These are phyloP conservation scores for Xyliphius kryptos DNA, from an alignment of 2,113 vertebrate genomes.

Conservation along the genomic window DNA sequence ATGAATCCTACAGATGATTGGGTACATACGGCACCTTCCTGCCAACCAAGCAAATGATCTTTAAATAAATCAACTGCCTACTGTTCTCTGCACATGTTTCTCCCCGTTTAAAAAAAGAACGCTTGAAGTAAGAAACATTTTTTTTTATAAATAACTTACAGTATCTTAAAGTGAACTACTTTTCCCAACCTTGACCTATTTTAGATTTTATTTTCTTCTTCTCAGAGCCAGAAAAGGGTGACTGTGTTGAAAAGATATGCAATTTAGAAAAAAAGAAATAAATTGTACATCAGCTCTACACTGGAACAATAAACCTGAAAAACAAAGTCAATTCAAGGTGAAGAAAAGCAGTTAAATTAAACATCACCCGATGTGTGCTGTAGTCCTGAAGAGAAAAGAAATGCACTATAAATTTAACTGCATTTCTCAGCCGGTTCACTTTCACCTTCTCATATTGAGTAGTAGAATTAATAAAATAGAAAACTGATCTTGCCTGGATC, in stretches of 20 bases:
- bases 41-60: constrained; percentile 13
- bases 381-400: constrained; percentile 24
- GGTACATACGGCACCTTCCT: constrained; percentile 15
- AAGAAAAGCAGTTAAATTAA: constrained; percentile 36
- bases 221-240: constrained; percentile 45
- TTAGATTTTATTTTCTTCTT: constrained; percentile 44
- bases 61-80: constrained; percentile 11
- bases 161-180: constrained; percentile 44
- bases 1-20: constrained; percentile 1
- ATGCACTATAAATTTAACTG: constrained; percentile 32
- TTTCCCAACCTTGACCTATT: constrained; percentile 60
- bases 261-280: constrained; percentile 57
- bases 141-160: constrained; percentile 10
- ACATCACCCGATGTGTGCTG: constrained; percentile 30
- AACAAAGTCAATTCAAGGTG: constrained; percentile 68
- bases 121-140: neutral
- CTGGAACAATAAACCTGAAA: constrained; percentile 55
- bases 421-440: neutral
- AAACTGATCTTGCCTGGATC: constrained; percentile 32
- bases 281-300: constrained; percentile 52
- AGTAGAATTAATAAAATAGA: constrained; percentile 25
- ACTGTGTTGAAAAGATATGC: constrained; percentile 51
- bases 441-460: constrained; percentile 6
- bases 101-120: constrained; percentile 6
- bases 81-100: constrained; percentile 12